Evolutionary conservation across 1,140 invertebrate genomes (phyloP), one percentile per base, ranked within the genome.

Genomic region (Atta texana): DNA sequence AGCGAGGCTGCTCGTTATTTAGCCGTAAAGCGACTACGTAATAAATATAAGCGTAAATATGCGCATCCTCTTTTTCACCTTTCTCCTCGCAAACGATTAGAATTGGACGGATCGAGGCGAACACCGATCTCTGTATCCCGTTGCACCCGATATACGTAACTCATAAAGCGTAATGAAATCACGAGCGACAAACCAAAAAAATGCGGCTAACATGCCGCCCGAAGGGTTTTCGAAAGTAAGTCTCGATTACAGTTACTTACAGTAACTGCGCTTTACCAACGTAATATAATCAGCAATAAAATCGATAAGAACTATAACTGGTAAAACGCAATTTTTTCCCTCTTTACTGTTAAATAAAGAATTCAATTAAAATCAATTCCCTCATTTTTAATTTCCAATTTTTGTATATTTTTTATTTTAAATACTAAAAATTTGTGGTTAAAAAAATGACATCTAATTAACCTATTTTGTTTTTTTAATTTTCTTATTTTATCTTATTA

Each of bases 11-110:
- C 55, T 24, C 21, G 64, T 71, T 71, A 59, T 74, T 74, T 75
- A 84, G 44, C 80, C 69, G 69, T 84, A 21, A 84, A 80, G 68
- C 68, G 39, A 18, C 80, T 51, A 61, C 39, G 24, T 84, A 84
- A 84, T 85, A 81, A 74, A 61, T 71, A 85, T 61, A 61, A 39
- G 55, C 68, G 53, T 71, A 68, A 86, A 75, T 69, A 78, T 69
- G 85, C 77, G 24, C 53, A 34, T 84, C 44, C 6, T 24, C 7
- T 51, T 44, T 68, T 68, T 28, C 39, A 61, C 80, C 68, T 63
- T 84, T 75, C 55, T 61, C 31, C 75, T 7, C 59, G 39, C 44
- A 34, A 77, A 49, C 53, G 34, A 18, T 64, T n/a, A 31, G n/a
- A 59, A 51, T 75, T 61, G 24, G 49, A 8, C 39, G 14, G 80